Evolutionary conservation across 2,113 vertebrate genomes (phyloP).

Genomic region (Chionodraco myersi): DNA sequence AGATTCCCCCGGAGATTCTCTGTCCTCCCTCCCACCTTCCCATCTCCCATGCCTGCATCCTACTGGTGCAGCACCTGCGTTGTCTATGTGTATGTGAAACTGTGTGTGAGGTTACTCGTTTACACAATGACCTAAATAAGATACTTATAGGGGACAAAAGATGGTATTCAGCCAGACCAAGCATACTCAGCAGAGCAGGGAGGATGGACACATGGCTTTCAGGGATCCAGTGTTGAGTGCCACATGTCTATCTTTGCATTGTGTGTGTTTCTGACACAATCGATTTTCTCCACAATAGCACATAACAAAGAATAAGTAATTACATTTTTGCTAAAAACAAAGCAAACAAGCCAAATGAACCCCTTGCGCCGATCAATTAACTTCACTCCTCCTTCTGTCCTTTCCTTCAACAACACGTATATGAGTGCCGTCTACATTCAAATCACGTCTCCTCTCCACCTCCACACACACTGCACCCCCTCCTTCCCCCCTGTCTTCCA

Average conservation of each 20-base stretch:
- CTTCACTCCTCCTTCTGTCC: constrained; percentile 42
- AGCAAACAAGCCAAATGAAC: constrained; percentile 38
- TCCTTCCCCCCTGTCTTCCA: constrained; percentile 55
- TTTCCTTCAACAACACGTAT: constrained; percentile 27
- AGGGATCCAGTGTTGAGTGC: background rate
- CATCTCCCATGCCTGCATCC: constrained; percentile 54
- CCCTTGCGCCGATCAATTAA: constrained; percentile 53
- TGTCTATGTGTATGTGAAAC: constrained; percentile 12
- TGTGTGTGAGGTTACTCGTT: constrained; percentile 59
- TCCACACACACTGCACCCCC: constrained; percentile 45
- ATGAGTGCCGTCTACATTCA: constrained; percentile 53
- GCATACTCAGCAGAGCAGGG: constrained; percentile 32
- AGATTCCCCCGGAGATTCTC: constrained; percentile 60
- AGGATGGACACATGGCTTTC: constrained; percentile 10
- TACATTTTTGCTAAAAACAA: constrained; percentile 51
- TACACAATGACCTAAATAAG: constrained; percentile 82
- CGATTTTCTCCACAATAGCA: constrained; percentile 24
- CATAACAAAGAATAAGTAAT: constrained; percentile 46
- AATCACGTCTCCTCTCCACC: constrained; percentile 65
- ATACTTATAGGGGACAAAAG: constrained; percentile 60
- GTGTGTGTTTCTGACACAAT: constrained; percentile 18
- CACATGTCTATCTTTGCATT: background rate
- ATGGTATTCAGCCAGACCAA: constrained; percentile 39
- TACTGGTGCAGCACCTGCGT: constrained; percentile 50
- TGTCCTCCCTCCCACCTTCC: constrained; percentile 54